Evolutionary conservation across 2,797 vertebrate species (phyloP).

Genomic region (Prunella strophiata): DNA sequence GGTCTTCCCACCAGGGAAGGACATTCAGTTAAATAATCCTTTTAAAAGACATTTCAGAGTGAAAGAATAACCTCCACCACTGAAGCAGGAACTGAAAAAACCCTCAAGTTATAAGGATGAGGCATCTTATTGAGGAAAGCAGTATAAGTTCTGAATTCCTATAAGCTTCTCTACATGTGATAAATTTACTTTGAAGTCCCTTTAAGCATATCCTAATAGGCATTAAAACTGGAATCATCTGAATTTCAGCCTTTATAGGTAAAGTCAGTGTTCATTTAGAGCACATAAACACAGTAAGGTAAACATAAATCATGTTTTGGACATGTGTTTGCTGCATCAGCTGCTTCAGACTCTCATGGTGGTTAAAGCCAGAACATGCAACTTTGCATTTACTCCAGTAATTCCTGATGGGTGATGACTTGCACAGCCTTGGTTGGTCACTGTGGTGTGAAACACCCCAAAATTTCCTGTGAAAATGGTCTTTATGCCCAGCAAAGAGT

Average conservation of each 20-base stretch:
- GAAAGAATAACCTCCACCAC: not conserved
- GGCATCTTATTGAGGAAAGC: not conserved
- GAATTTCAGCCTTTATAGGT: constrained; percentile 4
- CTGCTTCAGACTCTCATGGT: not conserved
- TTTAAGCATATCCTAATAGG: not conserved
- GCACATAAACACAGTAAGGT: not conserved
- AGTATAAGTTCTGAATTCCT: not conserved
- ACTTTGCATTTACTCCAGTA: not conserved
- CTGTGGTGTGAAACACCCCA: not conserved
- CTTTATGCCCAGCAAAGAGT: not conserved
- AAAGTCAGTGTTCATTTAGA: not conserved
- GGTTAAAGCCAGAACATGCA: not conserved
- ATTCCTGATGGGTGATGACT: not conserved
- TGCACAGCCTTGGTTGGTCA: not conserved
- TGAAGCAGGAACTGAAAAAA: not conserved
- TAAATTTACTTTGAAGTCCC: constrained; percentile 24
- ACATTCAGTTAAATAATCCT: not conserved
- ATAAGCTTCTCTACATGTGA: not conserved
- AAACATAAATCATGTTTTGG: not conserved
- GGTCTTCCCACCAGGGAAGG: not conserved
- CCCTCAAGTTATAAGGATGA: not conserved
- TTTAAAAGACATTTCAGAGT: not conserved
- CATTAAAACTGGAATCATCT: not conserved
- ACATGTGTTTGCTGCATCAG: not conserved
- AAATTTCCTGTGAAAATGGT: not conserved